Base-by-base conservation (phyloP, 2,888 invertebrate species). In the Nemapogon koenigi region DNA sequence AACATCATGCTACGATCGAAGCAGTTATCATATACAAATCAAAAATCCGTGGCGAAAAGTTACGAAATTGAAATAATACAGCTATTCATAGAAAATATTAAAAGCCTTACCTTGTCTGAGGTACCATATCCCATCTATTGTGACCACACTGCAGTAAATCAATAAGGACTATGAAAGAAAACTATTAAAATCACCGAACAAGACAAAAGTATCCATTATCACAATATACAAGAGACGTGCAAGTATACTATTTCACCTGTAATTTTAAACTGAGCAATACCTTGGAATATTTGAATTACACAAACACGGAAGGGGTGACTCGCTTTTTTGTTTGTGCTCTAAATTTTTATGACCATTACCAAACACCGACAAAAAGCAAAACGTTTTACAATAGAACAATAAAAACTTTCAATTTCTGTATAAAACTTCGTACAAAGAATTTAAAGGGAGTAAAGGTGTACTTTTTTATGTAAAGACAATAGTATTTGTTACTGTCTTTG, bases 391-490 rank as follows among this genome's bases (percentile, higher is more conserved):
- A 75, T 70, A 13, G 11, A 13, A 37, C 28, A 13, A 37, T 28
- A 37, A 33, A 50, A 55, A 78, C 78, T 78, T 73, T 78, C 78
- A 70, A 59, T 78, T 78, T 78, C 78, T 72, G 70, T 78, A 76
- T 76, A 75, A 75, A 73, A 57, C 40, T 43, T 39, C 39, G 43
- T 60, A 57, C 68, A 72, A 57, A 46, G 42, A 42, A 46, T 47
- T 46, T 48, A 49, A 50, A 49, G 47, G 51, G 58, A 46, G 52
- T 55, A 55, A 59, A 75, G 75, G 75, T 75, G 72, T 71, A 8
- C 22, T 38, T 76, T 76, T 78, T 76, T 64, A 44, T 48, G 14
- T 26, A 15, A 13, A 35, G 14, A 35, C 35, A 35, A 35, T 35
- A 25, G 16, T 31, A 11, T 28, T 15, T 28, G 4, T 17, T 16